Base-by-base conservation (phyloP, 2,888 invertebrate genomes). In the Halictus quadricinctus region DNA sequence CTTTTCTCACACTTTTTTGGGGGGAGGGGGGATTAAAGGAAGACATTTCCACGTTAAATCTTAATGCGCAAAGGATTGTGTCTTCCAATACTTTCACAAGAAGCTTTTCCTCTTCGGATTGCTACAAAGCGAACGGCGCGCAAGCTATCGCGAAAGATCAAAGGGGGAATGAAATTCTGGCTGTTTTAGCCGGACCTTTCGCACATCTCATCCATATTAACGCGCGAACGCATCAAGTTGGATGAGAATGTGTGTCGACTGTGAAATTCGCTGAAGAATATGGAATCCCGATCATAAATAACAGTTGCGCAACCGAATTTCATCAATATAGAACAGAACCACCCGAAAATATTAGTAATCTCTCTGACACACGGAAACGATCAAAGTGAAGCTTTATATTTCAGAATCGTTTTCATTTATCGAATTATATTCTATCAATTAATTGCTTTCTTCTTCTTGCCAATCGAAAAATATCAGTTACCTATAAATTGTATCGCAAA, bases 151-250 rank as follows among this genome's bases (percentile, higher is more conserved):
- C 60, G 15, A 25, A 60, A 60, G 60, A 50, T 77, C 64, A 78
- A 80, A 85, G 80, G 66, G 58, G 25, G 25, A 60, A 66, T 54
- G 60, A 66, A 80, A 81, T 77, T 78, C 79, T 72, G 64, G 54
- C 48, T 69, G 21, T 70, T 66, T 69, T 60, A 69, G 43, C 18
- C 12, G 41, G 75, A 64, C 81, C 77, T 80, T 85, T 85, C 78
- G 72, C 85, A 78, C 78, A 85, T 72, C 69, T 76, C 85, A 81
- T 86, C 25, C 86, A 85, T 86, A 85, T 81, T 81, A 85, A 81
- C 81, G 36, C 5, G 77, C 50, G 21, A 13, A 64, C 73, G 76
- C 73, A 80, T 84, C 58, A 54, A 76, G 48, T 25, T 74, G 48
- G 76, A 69, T n/a, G 10, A 76, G 69, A 74, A 66, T 70, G 54